phyloP scores from a whole-genome alignment of 2,113 vertebrate species.

The Trochalopteron elliotii region DNA sequence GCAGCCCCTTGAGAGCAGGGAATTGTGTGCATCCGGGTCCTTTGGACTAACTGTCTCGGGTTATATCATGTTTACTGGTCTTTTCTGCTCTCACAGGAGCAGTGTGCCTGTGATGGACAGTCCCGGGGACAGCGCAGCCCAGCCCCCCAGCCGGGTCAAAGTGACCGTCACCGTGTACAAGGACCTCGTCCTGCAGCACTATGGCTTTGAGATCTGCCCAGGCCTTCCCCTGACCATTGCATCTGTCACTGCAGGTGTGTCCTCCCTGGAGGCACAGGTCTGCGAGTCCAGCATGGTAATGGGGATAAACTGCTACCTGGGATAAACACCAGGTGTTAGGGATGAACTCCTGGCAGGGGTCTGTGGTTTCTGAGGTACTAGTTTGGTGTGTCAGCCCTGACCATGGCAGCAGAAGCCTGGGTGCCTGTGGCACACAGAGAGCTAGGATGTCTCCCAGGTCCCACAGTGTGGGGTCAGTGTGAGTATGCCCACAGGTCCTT shows the following conservation, averaged over 20 bases:
- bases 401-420: not conserved
- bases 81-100: constrained; percentile 66
- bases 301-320: too few relatives aligned
- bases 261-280: accelerated
- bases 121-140: constrained; percentile 67
- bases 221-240: constrained; percentile 86
- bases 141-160: constrained; percentile 77
- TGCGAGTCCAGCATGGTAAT: not conserved
- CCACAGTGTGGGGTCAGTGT: accelerated
- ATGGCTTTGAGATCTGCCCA: constrained; percentile 88
- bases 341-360: not conserved
- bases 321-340: too few relatives aligned
- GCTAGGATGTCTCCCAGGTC: not conserved
- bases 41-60: accelerated
- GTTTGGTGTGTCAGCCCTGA: not conserved
- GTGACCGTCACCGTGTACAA: constrained; percentile 85
- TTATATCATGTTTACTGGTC: accelerated
- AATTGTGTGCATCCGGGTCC: accelerated
- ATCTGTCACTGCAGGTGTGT: constrained; percentile 86
- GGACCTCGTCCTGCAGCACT: constrained; percentile 85
- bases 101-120: constrained; percentile 77
- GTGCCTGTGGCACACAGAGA: not conserved
- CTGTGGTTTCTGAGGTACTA: not conserved
- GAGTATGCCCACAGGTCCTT: accelerated
- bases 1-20: not conserved